A percentile compares a stretch with the other conserved stretches of the same genome.
Evolutionary conservation across 2,888 invertebrate species (phyloP).

Genomic region (Pocota personata): DNA sequence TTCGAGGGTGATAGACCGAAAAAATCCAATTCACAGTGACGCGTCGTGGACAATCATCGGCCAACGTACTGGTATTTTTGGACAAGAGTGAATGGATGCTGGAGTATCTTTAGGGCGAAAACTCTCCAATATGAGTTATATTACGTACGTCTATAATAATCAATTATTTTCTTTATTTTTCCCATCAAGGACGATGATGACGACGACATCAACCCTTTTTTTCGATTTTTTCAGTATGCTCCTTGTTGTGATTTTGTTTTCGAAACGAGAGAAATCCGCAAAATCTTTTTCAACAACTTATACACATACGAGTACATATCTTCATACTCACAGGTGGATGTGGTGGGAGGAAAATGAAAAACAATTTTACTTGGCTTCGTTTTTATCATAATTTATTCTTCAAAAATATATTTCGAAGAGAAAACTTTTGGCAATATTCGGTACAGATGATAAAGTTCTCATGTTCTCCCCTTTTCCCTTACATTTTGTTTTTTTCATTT

Average conservation of each 20-base stretch:
- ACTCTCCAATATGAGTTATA: neutral
- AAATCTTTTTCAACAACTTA: conserved; percentile 57
- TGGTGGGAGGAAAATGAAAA: neutral
- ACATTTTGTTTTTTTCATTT: conserved; percentile 27
- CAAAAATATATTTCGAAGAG: conserved; percentile 33
- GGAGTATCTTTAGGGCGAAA: neutral
- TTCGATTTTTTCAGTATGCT: neutral
- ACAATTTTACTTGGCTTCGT: conserved; percentile 10
- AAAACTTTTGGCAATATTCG: conserved; percentile 49
- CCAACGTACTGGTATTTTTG: neutral
- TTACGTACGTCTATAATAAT: conserved; percentile 14
- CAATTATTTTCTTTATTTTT: conserved; percentile 51
- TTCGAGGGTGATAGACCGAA: conserved; percentile 65
- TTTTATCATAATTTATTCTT: conserved; percentile 65
- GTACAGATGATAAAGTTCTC: conserved; percentile 56
- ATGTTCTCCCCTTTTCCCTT: neutral
- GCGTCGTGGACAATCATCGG: neutral
- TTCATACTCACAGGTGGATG: conserved; percentile 7
- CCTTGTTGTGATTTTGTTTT: conserved; percentile 62
- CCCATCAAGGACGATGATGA: conserved; percentile 6
- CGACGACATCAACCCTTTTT: conserved; percentile 17
- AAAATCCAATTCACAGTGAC: conserved; percentile 37
- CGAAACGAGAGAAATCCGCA: conserved; percentile 54
- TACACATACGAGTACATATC: neutral
- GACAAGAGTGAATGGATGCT: neutral